These are phyloP conservation scores for Catharus fuscescens DNA, from an alignment of 2,113 vertebrate species.

Conservation along the genomic window DNA sequence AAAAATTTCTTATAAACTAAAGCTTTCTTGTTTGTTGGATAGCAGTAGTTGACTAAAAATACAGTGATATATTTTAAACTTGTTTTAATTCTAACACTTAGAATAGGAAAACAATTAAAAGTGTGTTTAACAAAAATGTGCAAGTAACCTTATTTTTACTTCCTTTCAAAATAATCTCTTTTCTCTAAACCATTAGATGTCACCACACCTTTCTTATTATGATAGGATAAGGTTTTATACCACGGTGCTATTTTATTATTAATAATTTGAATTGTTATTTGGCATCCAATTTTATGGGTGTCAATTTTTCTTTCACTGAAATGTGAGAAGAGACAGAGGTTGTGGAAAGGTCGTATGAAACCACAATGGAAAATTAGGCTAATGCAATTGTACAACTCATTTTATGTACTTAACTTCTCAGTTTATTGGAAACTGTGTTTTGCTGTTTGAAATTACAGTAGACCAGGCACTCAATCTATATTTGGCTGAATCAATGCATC, in stretches of 20 bases:
- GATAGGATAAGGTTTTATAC: background rate
- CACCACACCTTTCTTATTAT: background rate
- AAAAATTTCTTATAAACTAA: background rate
- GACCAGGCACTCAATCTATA: background rate
- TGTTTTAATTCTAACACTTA: background rate
- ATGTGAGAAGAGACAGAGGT: background rate
- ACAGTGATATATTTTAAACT: background rate
- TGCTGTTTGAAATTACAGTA: background rate
- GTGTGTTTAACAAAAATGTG: rapidly evolving
- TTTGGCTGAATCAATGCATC: background rate
- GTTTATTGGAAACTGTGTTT: background rate
- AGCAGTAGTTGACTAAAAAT: background rate
- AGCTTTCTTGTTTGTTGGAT: background rate
- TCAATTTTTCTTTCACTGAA: background rate
- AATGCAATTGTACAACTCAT: background rate
- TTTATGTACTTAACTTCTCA: background rate
- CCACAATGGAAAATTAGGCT: background rate
- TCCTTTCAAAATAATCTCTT: background rate
- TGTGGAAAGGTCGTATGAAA: background rate
- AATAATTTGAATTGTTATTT: background rate
- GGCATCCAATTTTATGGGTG: background rate
- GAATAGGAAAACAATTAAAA: background rate
- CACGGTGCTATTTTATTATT: background rate
- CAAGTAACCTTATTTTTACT: background rate
- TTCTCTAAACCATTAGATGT: background rate